phyloP scores from a whole-genome alignment of 2,888 invertebrate genomes.

The Blastobasis lacticolella region DNA sequence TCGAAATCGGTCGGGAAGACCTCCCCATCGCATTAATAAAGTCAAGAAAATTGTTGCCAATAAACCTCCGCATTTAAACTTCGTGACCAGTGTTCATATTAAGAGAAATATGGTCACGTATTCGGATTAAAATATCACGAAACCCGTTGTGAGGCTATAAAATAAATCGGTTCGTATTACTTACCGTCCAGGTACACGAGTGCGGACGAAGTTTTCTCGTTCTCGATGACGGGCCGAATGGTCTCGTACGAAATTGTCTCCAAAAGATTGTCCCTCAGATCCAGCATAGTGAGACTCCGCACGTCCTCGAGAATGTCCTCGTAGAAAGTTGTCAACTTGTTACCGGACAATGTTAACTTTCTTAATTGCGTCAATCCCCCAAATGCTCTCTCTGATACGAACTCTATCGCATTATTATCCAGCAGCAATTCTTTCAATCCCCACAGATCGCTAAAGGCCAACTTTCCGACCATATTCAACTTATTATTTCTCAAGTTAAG shows the following conservation, averaged over 20 bases:
- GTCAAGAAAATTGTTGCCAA: not conserved
- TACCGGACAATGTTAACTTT: conserved; percentile 82
- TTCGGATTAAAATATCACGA: conserved; percentile 4
- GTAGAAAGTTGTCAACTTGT: conserved; percentile 81
- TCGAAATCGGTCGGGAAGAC: not conserved
- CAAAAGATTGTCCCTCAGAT: conserved; percentile 84
- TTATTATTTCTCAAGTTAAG: conserved; percentile 84
- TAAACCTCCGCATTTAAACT: conserved; percentile 6
- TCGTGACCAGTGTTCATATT: conserved; percentile 6
- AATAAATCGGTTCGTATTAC: conserved; percentile 31
- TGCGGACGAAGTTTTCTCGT: conserved; percentile 81
- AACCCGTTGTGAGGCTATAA: not conserved
- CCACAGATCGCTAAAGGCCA: conserved; percentile 85
- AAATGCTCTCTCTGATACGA: conserved; percentile 84
- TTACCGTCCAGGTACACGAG: conserved; percentile 86
- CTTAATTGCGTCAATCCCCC: conserved; percentile 81
- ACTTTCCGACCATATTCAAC: conserved; percentile 84
- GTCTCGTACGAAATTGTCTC: conserved; percentile 84
- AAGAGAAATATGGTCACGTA: conserved; percentile 5
- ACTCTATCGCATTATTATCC: conserved; percentile 80
- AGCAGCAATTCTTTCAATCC: conserved; percentile 80
- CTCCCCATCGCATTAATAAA: not conserved
- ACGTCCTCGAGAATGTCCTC: conserved; percentile 82
- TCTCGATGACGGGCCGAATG: conserved; percentile 81
- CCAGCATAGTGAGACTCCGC: conserved; percentile 79